Percentiles rank a stretch among this genome's conserved stretches.
These are phyloP conservation scores for Eupithecia centaureata DNA, from an alignment of 2,888 invertebrate genomes.

Conservation along the genomic window DNA sequence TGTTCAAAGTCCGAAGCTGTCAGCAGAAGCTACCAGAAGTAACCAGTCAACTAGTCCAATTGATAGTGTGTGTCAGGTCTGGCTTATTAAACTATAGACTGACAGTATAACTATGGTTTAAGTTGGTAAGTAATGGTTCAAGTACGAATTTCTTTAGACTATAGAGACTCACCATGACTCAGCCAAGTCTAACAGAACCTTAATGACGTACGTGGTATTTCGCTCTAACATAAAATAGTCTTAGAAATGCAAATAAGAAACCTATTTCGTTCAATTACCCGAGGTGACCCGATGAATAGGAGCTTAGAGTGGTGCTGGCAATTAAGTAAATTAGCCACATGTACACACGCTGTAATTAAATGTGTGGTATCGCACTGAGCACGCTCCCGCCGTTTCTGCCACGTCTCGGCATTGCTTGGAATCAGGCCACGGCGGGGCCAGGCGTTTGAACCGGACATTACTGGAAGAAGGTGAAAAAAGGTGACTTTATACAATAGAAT, in stretches of 20 bases:
- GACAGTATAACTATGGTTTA: too few relatives aligned
- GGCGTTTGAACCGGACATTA: constrained; percentile 18
- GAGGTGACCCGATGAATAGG: constrained; percentile 43
- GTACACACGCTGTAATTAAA: constrained; percentile 56
- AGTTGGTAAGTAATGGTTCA: too few relatives aligned
- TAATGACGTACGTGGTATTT: background rate
- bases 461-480: background rate
- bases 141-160: too few relatives aligned
- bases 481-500: background rate
- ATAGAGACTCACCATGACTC: background rate
- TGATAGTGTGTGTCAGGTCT: background rate
- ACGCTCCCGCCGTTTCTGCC: constrained; percentile 47
- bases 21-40: background rate
- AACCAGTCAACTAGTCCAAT: background rate
- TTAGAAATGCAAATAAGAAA: constrained; percentile 25
- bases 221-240: background rate
- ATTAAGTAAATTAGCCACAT: constrained; percentile 56
- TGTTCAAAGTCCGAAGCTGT: background rate
- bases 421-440: constrained; percentile 29
- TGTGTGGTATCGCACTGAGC: constrained; percentile 47
- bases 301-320: constrained; percentile 39
- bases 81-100: background rate
- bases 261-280: constrained; percentile 2
- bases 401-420: constrained; percentile 37
- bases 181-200: background rate